A percentile compares a stretch with the other conserved stretches of the same genome.
Evolutionary conservation across 2,888 invertebrate genomes (phyloP).

Genomic region (Seira sanloemensis): DNA sequence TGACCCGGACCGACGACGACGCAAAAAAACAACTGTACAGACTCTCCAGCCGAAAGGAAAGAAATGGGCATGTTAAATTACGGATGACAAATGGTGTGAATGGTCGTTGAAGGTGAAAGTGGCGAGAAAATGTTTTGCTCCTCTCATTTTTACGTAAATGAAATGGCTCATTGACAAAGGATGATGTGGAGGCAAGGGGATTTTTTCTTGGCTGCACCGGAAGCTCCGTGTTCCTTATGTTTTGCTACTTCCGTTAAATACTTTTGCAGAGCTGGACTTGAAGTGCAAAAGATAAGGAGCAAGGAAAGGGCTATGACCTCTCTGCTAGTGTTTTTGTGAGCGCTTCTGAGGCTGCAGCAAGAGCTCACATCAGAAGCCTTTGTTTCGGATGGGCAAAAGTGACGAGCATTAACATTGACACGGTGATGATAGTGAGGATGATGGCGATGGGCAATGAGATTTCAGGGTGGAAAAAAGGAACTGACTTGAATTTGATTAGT

Average conservation of each 20-base stretch:
- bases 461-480: conserved; percentile 20
- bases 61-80: conserved; percentile 46
- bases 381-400: too few species aligned
- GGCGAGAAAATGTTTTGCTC: conserved; percentile 38
- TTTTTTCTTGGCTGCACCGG: conserved; percentile 21
- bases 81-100: conserved; percentile 56
- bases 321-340: background rate
- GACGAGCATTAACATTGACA: too few species aligned
- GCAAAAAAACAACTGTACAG: too few species aligned
- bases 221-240: too few species aligned
- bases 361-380: too few species aligned
- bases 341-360: too few species aligned
- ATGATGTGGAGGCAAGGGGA: background rate
- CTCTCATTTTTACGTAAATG: background rate
- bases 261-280: background rate
- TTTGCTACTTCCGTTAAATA: too few species aligned
- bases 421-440: conserved; percentile 9
- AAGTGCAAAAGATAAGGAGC: background rate
- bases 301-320: conserved; percentile 48
- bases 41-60: too few species aligned
- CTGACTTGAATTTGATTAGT: conserved; percentile 58
- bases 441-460: conserved; percentile 31
- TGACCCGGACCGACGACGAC: too few species aligned
- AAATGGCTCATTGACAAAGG: conserved; percentile 51
- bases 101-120: conserved; percentile 55